Conservation (phyloP, 1,140 invertebrate species). For the Caenorhabditis latens region DNA sequence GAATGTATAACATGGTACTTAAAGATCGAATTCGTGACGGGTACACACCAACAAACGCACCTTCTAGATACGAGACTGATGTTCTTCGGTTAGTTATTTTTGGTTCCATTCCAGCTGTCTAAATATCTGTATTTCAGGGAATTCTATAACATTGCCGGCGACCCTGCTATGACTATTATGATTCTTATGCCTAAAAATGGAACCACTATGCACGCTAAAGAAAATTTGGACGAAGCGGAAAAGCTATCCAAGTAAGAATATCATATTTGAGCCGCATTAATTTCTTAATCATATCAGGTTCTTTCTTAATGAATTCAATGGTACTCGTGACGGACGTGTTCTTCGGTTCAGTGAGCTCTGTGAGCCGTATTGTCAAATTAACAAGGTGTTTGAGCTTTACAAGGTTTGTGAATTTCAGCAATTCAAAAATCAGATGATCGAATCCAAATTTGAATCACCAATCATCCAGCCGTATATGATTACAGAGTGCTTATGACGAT, state of each 20-base stretch:
- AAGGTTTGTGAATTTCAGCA: constrained; percentile 60
- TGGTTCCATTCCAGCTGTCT: background rate
- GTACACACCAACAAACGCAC: constrained; percentile 75
- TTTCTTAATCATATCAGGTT: background rate
- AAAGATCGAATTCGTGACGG: constrained; percentile 76
- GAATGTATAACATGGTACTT: constrained; percentile 72
- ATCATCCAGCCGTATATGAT: background rate
- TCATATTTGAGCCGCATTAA: background rate
- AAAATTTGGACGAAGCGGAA: constrained; percentile 68
- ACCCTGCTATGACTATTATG: constrained; percentile 68
- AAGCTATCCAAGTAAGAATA: constrained; percentile 2
- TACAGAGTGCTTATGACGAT: constrained; percentile 63
- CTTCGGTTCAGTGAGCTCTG: constrained; percentile 70
- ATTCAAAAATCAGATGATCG: no score
- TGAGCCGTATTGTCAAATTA: constrained; percentile 72
- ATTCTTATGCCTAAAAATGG: constrained; percentile 69
- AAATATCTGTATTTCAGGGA: background rate
- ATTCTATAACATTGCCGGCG: constrained; percentile 42
- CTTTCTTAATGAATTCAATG: constrained; percentile 42
- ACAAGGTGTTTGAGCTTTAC: constrained; percentile 71
- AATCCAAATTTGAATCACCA: background rate
- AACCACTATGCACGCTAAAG: constrained; percentile 71
- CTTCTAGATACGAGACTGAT: constrained; percentile 72
- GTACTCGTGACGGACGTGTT: constrained; percentile 33
- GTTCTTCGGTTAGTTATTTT: constrained; percentile 59